Conservation (phyloP, 2,113 vertebrate species). For the Grallaria varia region DNA sequence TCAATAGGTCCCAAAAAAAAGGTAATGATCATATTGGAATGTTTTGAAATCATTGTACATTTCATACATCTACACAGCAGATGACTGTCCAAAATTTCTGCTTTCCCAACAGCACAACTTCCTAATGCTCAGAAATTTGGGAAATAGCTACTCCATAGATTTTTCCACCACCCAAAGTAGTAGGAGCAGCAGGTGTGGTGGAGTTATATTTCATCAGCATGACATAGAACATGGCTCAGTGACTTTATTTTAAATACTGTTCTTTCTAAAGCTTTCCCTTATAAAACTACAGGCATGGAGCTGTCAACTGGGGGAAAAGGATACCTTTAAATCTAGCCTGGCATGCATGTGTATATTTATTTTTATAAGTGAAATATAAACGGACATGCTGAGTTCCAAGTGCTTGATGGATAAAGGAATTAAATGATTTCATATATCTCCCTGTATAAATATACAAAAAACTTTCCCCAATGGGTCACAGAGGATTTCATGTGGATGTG, state of each 20-base stretch:
- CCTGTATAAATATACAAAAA: conserved; percentile 73
- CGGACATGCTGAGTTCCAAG: conserved; percentile 76
- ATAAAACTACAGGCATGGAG: conserved; percentile 60
- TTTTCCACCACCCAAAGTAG: conserved; percentile 22
- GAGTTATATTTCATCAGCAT: conserved; percentile 11
- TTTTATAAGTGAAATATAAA: conserved; percentile 78
- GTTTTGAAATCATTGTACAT: not conserved
- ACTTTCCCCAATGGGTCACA: conserved; percentile 75
- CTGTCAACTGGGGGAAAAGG: conserved; percentile 55
- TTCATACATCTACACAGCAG: not conserved
- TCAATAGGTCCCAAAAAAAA: not conserved
- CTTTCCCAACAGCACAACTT: not conserved
- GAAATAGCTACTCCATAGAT: not conserved
- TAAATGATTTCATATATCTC: conserved; percentile 72
- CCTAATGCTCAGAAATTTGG: not conserved
- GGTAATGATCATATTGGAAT: not conserved
- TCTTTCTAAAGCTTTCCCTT: conserved; percentile 52
- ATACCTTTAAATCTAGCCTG: conserved; percentile 72
- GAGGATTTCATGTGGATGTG: conserved; percentile 82
- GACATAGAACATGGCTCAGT: conserved; percentile 46
- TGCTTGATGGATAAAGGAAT: conserved; percentile 78
- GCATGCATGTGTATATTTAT: conserved; percentile 74
- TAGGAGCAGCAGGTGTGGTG: conserved; percentile 50
- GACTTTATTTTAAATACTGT: conserved; percentile 36
- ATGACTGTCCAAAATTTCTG: not conserved